Evolutionary conservation across 2,113 vertebrate species (phyloP).

Genomic region (Rhinopomastus cyanomelas): DNA sequence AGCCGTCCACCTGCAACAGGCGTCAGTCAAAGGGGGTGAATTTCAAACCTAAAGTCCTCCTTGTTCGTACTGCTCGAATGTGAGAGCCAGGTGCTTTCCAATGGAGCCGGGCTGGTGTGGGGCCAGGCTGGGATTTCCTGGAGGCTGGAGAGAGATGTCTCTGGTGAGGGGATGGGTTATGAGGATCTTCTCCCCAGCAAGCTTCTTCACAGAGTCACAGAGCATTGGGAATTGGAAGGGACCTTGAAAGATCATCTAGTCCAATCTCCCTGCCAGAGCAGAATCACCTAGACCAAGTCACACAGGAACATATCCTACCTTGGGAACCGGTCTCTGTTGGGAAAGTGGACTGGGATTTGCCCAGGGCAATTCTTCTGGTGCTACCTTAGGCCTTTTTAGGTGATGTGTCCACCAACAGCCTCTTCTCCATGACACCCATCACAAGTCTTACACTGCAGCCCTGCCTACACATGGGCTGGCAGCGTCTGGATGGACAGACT

Average conservation of each 20-base stretch:
- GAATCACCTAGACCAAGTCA: no score
- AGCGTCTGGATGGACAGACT: not conserved
- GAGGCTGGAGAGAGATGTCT: not conserved
- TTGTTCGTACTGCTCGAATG: not conserved
- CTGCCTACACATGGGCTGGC: not conserved
- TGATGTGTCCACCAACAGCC: not conserved
- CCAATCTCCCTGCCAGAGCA: no score
- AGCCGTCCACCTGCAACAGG: constrained; percentile 25
- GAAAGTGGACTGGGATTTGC: not conserved
- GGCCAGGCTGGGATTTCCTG: not conserved
- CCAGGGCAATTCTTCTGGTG: not conserved
- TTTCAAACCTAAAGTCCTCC: not conserved
- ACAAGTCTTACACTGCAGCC: not conserved
- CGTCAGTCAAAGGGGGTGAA: not conserved
- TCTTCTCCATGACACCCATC: not conserved
- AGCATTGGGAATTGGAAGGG: no score
- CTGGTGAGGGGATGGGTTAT: accelerated
- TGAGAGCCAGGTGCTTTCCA: not conserved
- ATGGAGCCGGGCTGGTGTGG: accelerated
- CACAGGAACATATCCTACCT: no score
- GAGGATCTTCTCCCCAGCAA: not conserved
- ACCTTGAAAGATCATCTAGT: no score
- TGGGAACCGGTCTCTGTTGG: not conserved
- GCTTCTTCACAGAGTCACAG: no score
- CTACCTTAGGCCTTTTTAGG: not conserved